phyloP scores from a whole-genome alignment of 2,113 vertebrate species.

The Dicerorhinus sumatrensis region DNA sequence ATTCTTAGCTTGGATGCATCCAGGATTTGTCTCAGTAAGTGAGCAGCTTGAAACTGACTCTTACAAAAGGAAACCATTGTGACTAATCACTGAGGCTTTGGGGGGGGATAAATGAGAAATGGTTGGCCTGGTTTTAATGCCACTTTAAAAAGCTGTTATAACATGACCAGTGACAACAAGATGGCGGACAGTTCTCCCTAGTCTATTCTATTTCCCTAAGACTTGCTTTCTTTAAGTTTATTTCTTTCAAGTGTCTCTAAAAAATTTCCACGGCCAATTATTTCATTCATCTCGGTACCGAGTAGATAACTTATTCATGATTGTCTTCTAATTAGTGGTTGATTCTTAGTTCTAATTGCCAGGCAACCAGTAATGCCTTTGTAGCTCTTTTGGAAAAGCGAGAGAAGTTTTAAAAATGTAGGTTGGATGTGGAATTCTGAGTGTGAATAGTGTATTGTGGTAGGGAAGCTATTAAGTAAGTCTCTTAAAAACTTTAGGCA shows the following conservation, averaged over 20 bases:
- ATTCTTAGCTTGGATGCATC: slow-evolving; percentile 67
- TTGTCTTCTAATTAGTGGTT: slow-evolving; percentile 79
- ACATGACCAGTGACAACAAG: slow-evolving; percentile 65
- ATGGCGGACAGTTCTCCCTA: slow-evolving; percentile 58
- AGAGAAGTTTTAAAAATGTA: slow-evolving; percentile 74
- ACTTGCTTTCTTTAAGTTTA: slow-evolving; percentile 76
- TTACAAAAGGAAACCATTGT: slow-evolving; percentile 78
- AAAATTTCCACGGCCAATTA: slow-evolving; percentile 74
- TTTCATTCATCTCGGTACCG: slow-evolving; percentile 66
- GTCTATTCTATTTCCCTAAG: slow-evolving; percentile 60
- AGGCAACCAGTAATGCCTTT: slow-evolving; percentile 80
- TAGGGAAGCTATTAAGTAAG: slow-evolving; percentile 54
- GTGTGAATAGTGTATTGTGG: slow-evolving; percentile 75
- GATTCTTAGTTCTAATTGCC: slow-evolving; percentile 78
- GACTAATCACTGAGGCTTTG: slow-evolving; percentile 72
- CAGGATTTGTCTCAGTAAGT: slow-evolving; percentile 79
- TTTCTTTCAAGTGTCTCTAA: slow-evolving; percentile 74
- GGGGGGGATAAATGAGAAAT: slow-evolving; percentile 64
- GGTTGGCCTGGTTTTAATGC: slow-evolving; percentile 60
- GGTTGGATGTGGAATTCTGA: slow-evolving; percentile 69
- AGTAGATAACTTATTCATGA: slow-evolving; percentile 77
- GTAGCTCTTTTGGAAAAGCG: slow-evolving; percentile 72
- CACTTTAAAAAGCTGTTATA: slow-evolving; percentile 68
- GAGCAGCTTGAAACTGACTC: slow-evolving; percentile 79
- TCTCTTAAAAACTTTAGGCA: slow-evolving; percentile 52